These are phyloP conservation scores for Orchesella flavescens DNA, from an alignment of 2,888 invertebrate species.

Conservation along the genomic window DNA sequence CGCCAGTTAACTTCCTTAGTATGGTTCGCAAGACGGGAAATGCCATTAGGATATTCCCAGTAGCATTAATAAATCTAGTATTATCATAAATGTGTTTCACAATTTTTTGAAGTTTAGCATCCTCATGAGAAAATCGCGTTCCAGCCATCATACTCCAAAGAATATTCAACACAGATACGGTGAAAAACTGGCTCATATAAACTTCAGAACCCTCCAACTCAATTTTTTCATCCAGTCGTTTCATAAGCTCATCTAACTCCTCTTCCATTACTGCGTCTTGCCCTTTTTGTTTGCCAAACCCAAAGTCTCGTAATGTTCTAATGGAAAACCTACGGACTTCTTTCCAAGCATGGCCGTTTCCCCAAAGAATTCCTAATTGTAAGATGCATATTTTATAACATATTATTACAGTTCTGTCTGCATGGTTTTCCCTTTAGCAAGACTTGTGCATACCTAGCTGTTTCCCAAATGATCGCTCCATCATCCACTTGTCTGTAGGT, in stretches of 20 bases:
- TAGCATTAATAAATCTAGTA: slow-evolving; percentile 54
- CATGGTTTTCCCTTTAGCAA: too few relatives aligned
- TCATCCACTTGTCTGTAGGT: slow-evolving; percentile 62
- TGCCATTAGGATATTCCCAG: slow-evolving; percentile 63
- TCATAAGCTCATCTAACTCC: slow-evolving; percentile 67
- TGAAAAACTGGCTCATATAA: slow-evolving; percentile 65
- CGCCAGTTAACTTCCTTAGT: slow-evolving; percentile 51
- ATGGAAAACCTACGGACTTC: slow-evolving; percentile 71
- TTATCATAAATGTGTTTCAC: slow-evolving; percentile 61
- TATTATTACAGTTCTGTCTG: too few relatives aligned
- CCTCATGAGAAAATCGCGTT: slow-evolving; percentile 65
- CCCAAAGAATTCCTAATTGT: slow-evolving; percentile 65
- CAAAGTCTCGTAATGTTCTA: slow-evolving; percentile 71
- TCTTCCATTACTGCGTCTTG: slow-evolving; percentile 69
- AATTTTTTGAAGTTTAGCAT: slow-evolving; percentile 62
- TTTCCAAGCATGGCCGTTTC: slow-evolving; percentile 69
- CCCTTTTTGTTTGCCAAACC: slow-evolving; percentile 69
- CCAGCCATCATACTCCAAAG: slow-evolving; percentile 71
- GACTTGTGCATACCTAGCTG: slow-evolving; percentile 55
- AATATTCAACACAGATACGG: slow-evolving; percentile 69
- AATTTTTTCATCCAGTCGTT: slow-evolving; percentile 43
- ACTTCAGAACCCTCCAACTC: slow-evolving; percentile 23
- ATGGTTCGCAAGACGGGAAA: slow-evolving; percentile 60
- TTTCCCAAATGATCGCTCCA: slow-evolving; percentile 68
- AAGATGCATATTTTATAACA: background rate